Conservation (phyloP, 1,140 invertebrate genomes). For the Apis cerana region DNA sequence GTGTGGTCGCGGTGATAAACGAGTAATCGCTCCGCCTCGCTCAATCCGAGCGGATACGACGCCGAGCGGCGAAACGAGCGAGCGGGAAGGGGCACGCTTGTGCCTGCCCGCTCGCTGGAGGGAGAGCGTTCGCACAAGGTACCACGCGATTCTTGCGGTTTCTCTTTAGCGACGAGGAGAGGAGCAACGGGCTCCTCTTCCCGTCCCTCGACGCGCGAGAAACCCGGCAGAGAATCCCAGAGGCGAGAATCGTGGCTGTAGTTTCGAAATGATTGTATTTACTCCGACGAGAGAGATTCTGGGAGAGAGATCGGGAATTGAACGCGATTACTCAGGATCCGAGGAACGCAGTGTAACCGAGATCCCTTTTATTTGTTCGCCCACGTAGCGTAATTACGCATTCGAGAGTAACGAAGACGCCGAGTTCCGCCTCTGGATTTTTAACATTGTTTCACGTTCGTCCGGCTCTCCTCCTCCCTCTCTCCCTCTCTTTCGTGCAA, state of each 20-base stretch:
- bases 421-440: conserved; percentile 41
- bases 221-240: no score
- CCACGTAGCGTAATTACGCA: conserved; percentile 44
- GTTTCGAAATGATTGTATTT: no score
- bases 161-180: conserved; percentile 11
- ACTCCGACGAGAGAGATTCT: no score
- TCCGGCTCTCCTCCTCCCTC: conserved; percentile 1
- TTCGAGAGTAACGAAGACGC: conserved; percentile 40
- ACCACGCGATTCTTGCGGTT: conserved; percentile 45
- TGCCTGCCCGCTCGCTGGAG: background rate
- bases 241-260: no score
- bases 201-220: conserved; percentile 35
- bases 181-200: no score
- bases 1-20: conserved; percentile 71
- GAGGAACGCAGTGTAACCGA: no score
- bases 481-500: background rate
- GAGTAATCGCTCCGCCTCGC: conserved; percentile 74
- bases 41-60: conserved; percentile 74
- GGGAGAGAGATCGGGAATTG: no score
- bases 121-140: background rate
- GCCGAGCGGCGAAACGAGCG: conserved; percentile 48
- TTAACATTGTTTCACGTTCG: conserved; percentile 16
- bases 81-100: conserved; percentile 36
- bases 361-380: conserved; percentile 51
- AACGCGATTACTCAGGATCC: no score